phyloP scores from a whole-genome alignment of 1,140 invertebrate genomes.

The Rhagoletis pomonella region DNA sequence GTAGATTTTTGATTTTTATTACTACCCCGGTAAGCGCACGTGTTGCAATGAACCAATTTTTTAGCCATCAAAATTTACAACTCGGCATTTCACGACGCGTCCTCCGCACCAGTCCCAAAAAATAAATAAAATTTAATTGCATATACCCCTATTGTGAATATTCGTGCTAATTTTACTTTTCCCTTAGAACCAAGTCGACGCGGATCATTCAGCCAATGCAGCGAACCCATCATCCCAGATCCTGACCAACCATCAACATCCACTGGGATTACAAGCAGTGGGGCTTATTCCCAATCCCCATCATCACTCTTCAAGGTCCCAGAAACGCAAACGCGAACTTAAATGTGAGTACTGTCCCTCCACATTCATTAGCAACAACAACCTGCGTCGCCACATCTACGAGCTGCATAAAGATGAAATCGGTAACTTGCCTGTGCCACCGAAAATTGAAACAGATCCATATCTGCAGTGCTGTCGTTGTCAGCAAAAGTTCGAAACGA shows the following conservation, averaged over 20 bases:
- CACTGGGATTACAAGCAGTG: constrained; percentile 72
- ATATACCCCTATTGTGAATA: constrained; percentile 53
- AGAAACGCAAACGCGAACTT: constrained; percentile 71
- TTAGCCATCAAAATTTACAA: constrained; percentile 53
- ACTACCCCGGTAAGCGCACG: not conserved
- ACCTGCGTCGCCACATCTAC: constrained; percentile 71
- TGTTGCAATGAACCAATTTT: constrained; percentile 2
- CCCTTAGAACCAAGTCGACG: constrained; percentile 68
- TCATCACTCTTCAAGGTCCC: constrained; percentile 60
- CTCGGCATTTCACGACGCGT: constrained; percentile 57
- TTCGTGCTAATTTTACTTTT: constrained; percentile 55
- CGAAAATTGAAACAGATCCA: constrained; percentile 66
- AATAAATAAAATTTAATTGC: constrained; percentile 61
- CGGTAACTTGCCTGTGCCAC: constrained; percentile 66
- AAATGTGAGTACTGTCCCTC: constrained; percentile 73
- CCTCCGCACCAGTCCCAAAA: constrained; percentile 74
- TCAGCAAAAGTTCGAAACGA: constrained; percentile 65
- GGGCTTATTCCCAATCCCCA: constrained; percentile 66
- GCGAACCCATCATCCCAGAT: constrained; percentile 54
- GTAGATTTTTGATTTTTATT: not conserved
- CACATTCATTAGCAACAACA: constrained; percentile 73
- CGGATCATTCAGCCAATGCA: constrained; percentile 62
- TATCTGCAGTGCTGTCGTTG: constrained; percentile 66
- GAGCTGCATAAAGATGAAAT: constrained; percentile 73
- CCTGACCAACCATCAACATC: constrained; percentile 65